phyloP scores from a whole-genome alignment of 1,140 invertebrate genomes.

The Drosophila oshimai region DNA sequence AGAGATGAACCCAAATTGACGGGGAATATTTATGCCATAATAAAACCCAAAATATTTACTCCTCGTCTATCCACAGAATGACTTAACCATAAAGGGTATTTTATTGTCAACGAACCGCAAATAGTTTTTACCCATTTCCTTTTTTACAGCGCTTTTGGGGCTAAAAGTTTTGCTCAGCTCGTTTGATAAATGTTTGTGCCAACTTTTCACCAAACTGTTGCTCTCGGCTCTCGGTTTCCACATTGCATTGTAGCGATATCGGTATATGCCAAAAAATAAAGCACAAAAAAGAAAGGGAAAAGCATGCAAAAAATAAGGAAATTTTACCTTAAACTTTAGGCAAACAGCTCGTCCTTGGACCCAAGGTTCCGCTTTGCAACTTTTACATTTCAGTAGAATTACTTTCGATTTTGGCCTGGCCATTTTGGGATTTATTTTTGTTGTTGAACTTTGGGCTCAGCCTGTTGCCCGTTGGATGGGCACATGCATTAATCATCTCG shows the following conservation, averaged over 20 bases:
- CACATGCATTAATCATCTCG: conserved; percentile 62
- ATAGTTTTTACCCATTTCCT: conserved; percentile 41
- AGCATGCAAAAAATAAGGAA: conserved; percentile 18
- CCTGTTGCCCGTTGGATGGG: conserved; percentile 6
- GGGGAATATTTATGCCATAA: conserved; percentile 16
- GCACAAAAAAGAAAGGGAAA: conserved; percentile 5
- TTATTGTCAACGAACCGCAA: conserved; percentile 51
- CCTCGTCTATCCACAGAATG: background rate
- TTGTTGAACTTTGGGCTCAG: conserved; percentile 16
- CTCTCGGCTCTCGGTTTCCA: conserved; percentile 35
- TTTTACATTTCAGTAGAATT: conserved; percentile 31
- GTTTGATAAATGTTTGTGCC: conserved; percentile 72
- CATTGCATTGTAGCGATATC: conserved; percentile 50
- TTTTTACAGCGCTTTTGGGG: conserved; percentile 29
- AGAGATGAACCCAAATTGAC: conserved; percentile 1
- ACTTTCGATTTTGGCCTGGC: conserved; percentile 37
- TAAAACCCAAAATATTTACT: conserved; percentile 2
- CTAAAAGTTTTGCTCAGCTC: conserved; percentile 43
- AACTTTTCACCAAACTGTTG: conserved; percentile 76
- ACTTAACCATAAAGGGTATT: conserved; percentile 34
- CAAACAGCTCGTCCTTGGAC: conserved; percentile 45
- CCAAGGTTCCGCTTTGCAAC: conserved; percentile 1
- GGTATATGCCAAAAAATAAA: conserved; percentile 8
- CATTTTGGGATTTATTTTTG: background rate
- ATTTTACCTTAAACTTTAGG: conserved; percentile 73